Base-by-base conservation (phyloP, 2,113 vertebrate genomes). In the Crotalus viridis region DNA sequence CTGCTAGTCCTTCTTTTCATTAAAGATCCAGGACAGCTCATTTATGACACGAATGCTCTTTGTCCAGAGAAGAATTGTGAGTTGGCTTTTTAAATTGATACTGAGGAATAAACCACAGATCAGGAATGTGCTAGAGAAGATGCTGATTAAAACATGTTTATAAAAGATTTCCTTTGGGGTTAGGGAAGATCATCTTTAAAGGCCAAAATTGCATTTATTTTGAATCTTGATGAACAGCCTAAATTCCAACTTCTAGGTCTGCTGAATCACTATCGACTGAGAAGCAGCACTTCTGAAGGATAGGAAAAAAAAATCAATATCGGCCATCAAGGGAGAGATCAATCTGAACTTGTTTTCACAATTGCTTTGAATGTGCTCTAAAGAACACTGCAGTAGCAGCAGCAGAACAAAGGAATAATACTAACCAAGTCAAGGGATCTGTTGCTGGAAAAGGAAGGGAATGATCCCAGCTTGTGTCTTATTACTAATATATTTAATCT, bases 191-290 rank as follows among this genome's bases (percentile, higher is more conserved):
- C 26, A 87, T 95, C 94, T 96, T 95, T 9, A 19, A 96, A 97
- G 97, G 95, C 94, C 96, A 94, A 24, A 91, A 95, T 81, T 96
- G 95, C 97, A 97, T 97, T 97, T 96, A 95, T 95, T 96, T 86
- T 95, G 96, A 96, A 97, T 97, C 96, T 90, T 96, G 97, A 97
- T 96, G 97, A 96, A 97, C 97, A 92, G 94, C 97, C 96, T 97
- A 93, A 91, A 90, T 96, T 96, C 94, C 0, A 0, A 91, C 87
- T 90, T 92, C 74, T 95, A 88, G 92, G 51, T 95, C 52, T 85
- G 93, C 96, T 94, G 96, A 94, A 89, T 92, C 0, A 3, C 88
- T 89, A 94, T 46, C 12, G 48, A 92, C 93, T 89, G 92, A 26
- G 88, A 95, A 92, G 94, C 94, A 94, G 81, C 8, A 89, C 89